Evolutionary conservation across 2,113 vertebrate species (phyloP).

Genomic region (Ptilorrhoa leucosticta): DNA sequence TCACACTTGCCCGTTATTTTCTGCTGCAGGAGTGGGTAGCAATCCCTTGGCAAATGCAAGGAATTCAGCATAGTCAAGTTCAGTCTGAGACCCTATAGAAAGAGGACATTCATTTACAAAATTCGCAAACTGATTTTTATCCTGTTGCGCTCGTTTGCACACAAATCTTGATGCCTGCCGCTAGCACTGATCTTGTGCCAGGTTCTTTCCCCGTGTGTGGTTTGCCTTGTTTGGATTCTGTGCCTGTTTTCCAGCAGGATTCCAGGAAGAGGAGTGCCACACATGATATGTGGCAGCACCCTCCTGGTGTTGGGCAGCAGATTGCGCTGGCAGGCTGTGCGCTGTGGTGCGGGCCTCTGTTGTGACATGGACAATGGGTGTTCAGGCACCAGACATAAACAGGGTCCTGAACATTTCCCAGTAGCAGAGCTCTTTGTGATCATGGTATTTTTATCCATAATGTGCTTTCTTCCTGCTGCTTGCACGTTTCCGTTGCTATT

Average conservation of each 20-base stretch:
- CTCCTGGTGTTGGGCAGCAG: background rate
- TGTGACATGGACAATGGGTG: rapidly evolving
- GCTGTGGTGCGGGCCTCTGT: background rate
- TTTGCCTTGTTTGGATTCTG: background rate
- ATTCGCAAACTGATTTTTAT: background rate
- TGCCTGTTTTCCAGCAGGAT: background rate
- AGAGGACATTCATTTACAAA: background rate
- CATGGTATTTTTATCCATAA: background rate
- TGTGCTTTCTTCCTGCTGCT: background rate
- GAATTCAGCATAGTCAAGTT: background rate
- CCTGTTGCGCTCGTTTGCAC: rapidly evolving
- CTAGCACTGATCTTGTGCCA: background rate
- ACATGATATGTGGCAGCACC: rapidly evolving
- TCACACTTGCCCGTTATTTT: background rate
- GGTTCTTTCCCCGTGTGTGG: background rate
- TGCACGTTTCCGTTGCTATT: rapidly evolving
- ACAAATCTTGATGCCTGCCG: background rate
- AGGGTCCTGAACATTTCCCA: background rate
- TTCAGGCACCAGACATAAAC: no score
- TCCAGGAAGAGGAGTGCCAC: background rate
- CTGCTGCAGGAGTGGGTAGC: background rate
- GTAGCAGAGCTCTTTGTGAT: background rate
- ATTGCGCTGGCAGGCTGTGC: background rate
- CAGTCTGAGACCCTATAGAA: background rate
- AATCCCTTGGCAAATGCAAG: background rate